phyloP scores from a whole-genome alignment of 2,797 vertebrate species.

The Hippoglossus hippoglossus region DNA sequence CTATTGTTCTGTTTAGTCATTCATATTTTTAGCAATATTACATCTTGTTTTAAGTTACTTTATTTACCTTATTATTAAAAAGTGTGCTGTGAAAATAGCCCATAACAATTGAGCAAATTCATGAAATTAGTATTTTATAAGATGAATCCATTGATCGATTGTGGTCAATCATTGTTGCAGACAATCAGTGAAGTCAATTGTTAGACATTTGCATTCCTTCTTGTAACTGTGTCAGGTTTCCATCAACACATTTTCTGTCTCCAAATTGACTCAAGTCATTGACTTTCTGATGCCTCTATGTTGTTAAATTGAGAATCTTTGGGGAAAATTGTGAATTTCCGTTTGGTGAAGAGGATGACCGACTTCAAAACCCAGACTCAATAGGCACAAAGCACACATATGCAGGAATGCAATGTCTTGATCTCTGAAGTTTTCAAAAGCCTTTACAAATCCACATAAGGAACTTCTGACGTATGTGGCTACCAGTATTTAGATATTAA shows the following conservation, averaged over 20 bases:
- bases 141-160: slow-evolving; percentile 32
- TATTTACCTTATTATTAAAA: too few species aligned
- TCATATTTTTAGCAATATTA: too few species aligned
- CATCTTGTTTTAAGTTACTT: too few species aligned
- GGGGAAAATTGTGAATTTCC: background rate
- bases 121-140: slow-evolving; percentile 31
- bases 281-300: slow-evolving; percentile 12
- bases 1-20: too few species aligned
- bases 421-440: too few species aligned
- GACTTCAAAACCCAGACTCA: too few species aligned
- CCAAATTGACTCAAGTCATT: slow-evolving; percentile 33
- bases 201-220: slow-evolving; percentile 38
- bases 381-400: too few species aligned
- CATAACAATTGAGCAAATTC: background rate
- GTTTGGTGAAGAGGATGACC: slow-evolving; percentile 7
- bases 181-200: slow-evolving; percentile 53
- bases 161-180: slow-evolving; percentile 24
- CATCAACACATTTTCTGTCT: slow-evolving; percentile 45
- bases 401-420: too few species aligned
- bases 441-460: too few species aligned
- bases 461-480: too few species aligned
- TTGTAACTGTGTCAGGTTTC: slow-evolving; percentile 43
- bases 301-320: background rate
- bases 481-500: too few species aligned
- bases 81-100: too few species aligned